Conservation (phyloP, 1,140 invertebrate species). For the Ceratosolen fusciceps region DNA sequence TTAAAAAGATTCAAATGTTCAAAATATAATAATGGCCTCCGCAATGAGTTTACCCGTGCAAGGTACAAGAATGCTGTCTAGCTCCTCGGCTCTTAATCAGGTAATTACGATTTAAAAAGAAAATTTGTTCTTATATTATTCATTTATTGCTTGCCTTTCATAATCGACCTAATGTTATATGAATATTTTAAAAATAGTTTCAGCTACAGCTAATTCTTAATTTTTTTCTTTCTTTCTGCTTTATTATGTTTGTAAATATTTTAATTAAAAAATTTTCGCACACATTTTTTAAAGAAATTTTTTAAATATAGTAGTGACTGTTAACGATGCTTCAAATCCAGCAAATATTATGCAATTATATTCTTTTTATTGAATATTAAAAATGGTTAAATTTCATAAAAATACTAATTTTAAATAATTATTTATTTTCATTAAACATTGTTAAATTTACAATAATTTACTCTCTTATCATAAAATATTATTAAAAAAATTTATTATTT, state of each 20-base stretch:
- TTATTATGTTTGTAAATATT: not conserved
- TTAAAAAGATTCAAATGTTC: slow-evolving; percentile 15
- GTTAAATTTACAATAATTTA: too few species aligned
- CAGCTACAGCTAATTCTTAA: not conserved
- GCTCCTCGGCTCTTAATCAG: slow-evolving; percentile 18
- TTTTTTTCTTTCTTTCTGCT: not conserved
- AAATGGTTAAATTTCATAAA: too few species aligned
- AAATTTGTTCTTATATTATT: not conserved
- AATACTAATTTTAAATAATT: too few species aligned
- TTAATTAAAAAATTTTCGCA: too few species aligned
- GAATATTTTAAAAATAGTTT: not conserved
- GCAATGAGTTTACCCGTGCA: slow-evolving; percentile 23
- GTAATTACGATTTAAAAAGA: not conserved
- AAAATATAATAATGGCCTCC: slow-evolving; percentile 33
- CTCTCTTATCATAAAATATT: too few species aligned
- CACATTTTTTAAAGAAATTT: too few species aligned
- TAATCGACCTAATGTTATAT: not conserved
- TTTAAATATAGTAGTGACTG: too few species aligned
- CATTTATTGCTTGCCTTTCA: not conserved
- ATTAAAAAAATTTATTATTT: too few species aligned
- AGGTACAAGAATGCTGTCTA: slow-evolving; percentile 9
- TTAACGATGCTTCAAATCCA: too few species aligned
- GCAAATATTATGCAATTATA: too few species aligned
- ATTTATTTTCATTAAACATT: too few species aligned
- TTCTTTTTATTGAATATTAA: too few species aligned